phyloP scores from a whole-genome alignment of 2,113 vertebrate genomes.

The Zosterops lateralis region DNA sequence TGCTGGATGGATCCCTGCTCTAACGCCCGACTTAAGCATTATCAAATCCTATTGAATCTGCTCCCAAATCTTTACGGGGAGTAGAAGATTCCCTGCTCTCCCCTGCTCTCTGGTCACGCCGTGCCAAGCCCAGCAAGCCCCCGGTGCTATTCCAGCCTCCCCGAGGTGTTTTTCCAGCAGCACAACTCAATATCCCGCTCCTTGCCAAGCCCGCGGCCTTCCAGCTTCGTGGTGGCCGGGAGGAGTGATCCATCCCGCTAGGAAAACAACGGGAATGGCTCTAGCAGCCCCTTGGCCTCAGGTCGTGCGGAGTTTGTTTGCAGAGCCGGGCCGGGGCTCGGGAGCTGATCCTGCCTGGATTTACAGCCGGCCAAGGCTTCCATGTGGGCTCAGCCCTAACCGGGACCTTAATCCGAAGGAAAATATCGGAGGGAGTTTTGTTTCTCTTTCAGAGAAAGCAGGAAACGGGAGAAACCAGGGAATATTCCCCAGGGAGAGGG shows the following conservation, averaged over 20 bases:
- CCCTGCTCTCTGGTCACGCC: rapidly evolving
- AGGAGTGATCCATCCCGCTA: background rate
- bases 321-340: background rate
- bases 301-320: background rate
- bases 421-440: background rate
- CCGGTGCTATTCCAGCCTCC: background rate
- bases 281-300: background rate
- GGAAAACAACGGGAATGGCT: background rate
- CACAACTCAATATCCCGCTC: background rate
- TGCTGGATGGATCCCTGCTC: rapidly evolving
- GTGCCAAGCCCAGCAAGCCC: background rate
- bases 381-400: background rate
- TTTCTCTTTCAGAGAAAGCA: background rate
- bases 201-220: background rate
- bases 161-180: background rate
- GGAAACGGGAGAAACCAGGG: background rate
- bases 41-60: background rate
- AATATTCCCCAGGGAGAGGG: background rate
- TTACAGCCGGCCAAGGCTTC: background rate
- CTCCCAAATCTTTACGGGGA: background rate
- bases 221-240: background rate
- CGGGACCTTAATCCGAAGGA: background rate
- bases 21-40: rapidly evolving
- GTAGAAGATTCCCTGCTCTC: background rate
- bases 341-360: background rate